Percentiles rank a stretch among this genome's conserved stretches.
phyloP scores from a whole-genome alignment of 2,797 vertebrate species.

The Masticophis lateralis region DNA sequence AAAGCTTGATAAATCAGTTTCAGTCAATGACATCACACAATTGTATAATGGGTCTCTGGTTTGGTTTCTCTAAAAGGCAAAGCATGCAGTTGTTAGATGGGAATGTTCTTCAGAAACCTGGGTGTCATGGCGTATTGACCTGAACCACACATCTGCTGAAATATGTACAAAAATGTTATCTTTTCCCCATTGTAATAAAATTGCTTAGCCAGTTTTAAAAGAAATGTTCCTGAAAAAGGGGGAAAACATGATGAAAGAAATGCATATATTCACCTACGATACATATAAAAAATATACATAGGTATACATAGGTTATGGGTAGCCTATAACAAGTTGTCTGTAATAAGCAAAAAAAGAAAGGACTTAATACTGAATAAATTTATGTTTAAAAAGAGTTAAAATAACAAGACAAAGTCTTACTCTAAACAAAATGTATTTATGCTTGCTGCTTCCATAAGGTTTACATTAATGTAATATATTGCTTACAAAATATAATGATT shows the following conservation, averaged over 20 bases:
- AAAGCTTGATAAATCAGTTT: background rate
- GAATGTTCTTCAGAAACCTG: background rate
- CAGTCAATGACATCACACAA: background rate
- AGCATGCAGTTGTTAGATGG: background rate
- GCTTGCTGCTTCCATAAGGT: background rate
- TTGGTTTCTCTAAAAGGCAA: background rate
- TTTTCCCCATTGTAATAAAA: background rate
- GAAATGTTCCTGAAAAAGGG: background rate
- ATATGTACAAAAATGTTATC: background rate
- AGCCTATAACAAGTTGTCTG: background rate
- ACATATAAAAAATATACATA: background rate
- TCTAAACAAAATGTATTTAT: background rate
- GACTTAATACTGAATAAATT: background rate
- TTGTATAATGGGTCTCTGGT: background rate
- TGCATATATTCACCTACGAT: background rate
- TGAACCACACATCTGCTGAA: background rate
- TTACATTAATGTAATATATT: background rate
- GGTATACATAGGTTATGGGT: too few species aligned
- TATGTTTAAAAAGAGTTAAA: background rate
- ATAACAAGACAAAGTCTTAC: background rate
- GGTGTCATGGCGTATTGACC: background rate
- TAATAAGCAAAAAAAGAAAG: background rate
- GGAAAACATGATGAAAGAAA: background rate
- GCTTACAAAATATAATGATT: background rate
- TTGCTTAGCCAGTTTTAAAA: background rate